Conservation (phyloP, 2,797 vertebrate genomes). For the Trachurus trachurus region DNA sequence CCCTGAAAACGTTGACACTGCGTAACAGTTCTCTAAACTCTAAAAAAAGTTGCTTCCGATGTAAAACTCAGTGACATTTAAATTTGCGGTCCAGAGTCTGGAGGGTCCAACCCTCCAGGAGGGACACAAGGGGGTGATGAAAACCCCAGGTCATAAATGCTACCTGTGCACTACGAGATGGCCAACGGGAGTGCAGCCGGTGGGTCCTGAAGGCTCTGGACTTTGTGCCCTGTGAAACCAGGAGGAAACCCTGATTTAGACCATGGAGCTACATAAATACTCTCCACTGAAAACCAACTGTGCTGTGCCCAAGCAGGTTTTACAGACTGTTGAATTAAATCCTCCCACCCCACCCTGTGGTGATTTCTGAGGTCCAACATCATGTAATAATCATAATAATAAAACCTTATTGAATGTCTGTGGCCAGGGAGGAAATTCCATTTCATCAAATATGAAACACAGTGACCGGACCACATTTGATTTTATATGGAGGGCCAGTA, state of each 20-base stretch:
- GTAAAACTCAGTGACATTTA: background rate
- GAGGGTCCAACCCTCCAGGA: background rate
- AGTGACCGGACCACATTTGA: slow-evolving; percentile 4
- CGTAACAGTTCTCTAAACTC: background rate
- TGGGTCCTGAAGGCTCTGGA: background rate
- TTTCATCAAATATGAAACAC: slow-evolving; percentile 9
- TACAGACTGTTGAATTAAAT: slow-evolving; percentile 30
- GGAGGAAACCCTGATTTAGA: background rate
- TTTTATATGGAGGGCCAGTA: slow-evolving; percentile 9
- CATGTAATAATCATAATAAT: slow-evolving; percentile 35
- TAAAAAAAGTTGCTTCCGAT: background rate
- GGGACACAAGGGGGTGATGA: background rate
- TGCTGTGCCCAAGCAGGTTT: background rate
- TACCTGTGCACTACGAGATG: background rate
- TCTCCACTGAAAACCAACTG: background rate
- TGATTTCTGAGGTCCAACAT: slow-evolving; percentile 29
- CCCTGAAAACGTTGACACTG: background rate
- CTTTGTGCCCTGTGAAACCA: background rate
- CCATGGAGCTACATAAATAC: background rate
- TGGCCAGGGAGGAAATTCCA: slow-evolving; percentile 3
- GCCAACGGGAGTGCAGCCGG: background rate
- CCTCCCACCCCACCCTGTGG: background rate
- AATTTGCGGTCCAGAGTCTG: background rate
- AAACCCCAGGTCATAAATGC: background rate
- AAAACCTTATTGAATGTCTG: slow-evolving; percentile 38